These are phyloP conservation scores for Drosophila ustulata DNA, from an alignment of 2,888 invertebrate genomes.

Conservation along the genomic window DNA sequence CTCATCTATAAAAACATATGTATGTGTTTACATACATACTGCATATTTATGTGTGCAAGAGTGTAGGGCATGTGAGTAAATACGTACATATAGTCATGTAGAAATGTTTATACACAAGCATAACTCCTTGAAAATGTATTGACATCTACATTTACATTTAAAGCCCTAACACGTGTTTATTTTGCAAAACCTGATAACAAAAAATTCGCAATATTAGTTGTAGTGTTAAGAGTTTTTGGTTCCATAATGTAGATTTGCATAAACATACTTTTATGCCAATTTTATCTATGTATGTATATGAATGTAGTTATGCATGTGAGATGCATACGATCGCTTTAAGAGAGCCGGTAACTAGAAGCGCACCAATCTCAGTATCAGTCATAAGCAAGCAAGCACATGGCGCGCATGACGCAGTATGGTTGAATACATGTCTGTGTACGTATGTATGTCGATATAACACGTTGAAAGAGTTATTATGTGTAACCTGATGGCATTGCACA, in stretches of 20 bases:
- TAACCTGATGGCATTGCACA: slow-evolving; percentile 17
- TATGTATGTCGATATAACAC: slow-evolving; percentile 39
- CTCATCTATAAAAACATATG: background rate
- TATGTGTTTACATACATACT: background rate
- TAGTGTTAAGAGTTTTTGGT: background rate
- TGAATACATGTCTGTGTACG: slow-evolving; percentile 4
- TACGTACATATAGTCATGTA: background rate
- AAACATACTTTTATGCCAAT: background rate
- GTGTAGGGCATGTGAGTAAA: too few species aligned
- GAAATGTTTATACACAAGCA: background rate
- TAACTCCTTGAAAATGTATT: background rate
- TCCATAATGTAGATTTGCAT: background rate
- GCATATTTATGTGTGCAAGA: too few species aligned
- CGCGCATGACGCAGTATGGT: slow-evolving; percentile 76
- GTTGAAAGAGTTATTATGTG: slow-evolving; percentile 52
- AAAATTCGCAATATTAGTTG: background rate
- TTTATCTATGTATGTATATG: background rate
- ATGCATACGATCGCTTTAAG: slow-evolving; percentile 27
- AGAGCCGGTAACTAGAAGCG: slow-evolving; percentile 35
- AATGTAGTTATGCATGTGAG: background rate
- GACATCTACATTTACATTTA: background rate
- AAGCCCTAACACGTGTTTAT: background rate
- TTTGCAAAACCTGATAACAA: background rate
- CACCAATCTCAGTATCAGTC: slow-evolving; percentile 3
- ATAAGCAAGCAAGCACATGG: slow-evolving; percentile 78